These are phyloP conservation scores for Pseudopipra pipra DNA, from an alignment of 2,113 vertebrate species.

Conservation along the genomic window DNA sequence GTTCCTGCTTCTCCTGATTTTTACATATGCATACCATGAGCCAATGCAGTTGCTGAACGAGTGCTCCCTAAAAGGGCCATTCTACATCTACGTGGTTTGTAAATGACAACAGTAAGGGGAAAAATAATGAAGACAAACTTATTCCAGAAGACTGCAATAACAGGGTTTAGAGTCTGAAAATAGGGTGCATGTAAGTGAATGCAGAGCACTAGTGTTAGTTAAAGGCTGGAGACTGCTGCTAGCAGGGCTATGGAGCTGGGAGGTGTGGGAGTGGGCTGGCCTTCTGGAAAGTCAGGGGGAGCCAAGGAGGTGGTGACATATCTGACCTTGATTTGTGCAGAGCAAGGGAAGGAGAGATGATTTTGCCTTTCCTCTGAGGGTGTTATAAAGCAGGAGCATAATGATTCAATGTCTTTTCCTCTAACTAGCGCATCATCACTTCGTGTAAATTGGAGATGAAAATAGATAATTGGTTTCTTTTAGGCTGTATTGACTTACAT, in stretches of 20 bases:
- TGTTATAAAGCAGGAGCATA: not conserved
- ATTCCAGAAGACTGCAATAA: not conserved
- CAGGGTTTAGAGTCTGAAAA: not conserved
- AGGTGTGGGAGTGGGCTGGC: not conserved
- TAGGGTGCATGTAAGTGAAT: not conserved
- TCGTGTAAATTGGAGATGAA: not conserved
- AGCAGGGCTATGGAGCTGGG: not conserved
- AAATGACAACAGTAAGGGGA: not conserved
- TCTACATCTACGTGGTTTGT: not conserved
- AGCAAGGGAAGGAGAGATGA: fast-evolving
- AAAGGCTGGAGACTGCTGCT: not conserved
- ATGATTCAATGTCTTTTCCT: not conserved
- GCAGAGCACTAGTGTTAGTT: not conserved
- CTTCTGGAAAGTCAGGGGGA: fast-evolving
- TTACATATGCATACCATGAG: not conserved
- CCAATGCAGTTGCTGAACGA: not conserved
- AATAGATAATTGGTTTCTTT: not conserved
- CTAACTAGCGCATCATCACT: fast-evolving
- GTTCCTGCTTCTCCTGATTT: not conserved
- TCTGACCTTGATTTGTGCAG: not conserved
- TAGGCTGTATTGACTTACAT: not conserved
- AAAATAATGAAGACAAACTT: not conserved
- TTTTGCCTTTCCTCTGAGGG: not conserved
- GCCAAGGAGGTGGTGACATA: not conserved
- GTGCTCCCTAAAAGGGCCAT: not conserved